Evolutionary conservation across 2,113 vertebrate genomes (phyloP).

Genomic region (Henicopernis longicauda): DNA sequence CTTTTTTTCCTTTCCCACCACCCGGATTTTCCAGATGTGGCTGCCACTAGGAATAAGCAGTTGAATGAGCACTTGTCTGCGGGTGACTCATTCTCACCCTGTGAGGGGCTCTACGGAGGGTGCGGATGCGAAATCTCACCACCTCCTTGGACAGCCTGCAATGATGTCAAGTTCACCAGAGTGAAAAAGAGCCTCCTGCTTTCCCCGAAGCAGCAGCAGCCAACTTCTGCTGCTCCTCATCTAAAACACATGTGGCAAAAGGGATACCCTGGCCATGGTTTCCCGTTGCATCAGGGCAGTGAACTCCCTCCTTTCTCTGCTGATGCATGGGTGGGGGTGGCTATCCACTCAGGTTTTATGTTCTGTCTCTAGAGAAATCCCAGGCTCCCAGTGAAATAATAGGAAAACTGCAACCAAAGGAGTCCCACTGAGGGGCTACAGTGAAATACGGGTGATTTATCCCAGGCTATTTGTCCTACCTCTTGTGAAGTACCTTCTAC

Average conservation of each 20-base stretch:
- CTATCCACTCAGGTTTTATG: not conserved
- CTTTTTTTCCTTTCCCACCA: not conserved
- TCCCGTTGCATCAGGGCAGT: not conserved
- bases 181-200: not conserved
- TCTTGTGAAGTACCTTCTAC: not conserved
- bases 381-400: not conserved
- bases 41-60: not conserved
- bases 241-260: not conserved
- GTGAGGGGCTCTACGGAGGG: not conserved
- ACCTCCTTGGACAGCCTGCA: not conserved
- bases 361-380: not conserved
- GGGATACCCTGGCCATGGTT: not conserved
- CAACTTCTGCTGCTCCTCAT: not conserved
- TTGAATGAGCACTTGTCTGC: not conserved
- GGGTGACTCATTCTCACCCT: not conserved
- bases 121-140: not conserved
- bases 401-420: not conserved
- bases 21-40: not conserved
- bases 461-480: not conserved
- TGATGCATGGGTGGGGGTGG: not conserved
- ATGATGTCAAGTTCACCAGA: not conserved
- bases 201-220: not conserved
- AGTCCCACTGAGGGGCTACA: not conserved
- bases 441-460: not conserved
- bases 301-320: not conserved